Base-by-base conservation (phyloP, 37 sponge, comb jelly and placozoan species). In the Aphrocallistes beatrix region DNA sequence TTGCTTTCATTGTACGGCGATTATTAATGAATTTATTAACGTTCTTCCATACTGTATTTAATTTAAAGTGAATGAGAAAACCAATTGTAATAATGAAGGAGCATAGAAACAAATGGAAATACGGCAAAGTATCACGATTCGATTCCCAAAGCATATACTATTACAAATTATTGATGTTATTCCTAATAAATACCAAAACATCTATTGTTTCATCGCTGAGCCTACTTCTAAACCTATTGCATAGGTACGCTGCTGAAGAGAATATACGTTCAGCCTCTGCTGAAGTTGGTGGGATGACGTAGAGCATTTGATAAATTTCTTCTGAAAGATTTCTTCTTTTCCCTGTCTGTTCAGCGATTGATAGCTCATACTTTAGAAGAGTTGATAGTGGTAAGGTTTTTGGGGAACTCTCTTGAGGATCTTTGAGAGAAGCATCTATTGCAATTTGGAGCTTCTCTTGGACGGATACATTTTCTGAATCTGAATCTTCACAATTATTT, bases 191-290 rank as follows among this genome's bases (percentile, higher is more conserved):
- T 6, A 60, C 21, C 21, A 60, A 60, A 3, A n/a, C 21, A 13
- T 60, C 75, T 60, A 60, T 60, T 60, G 75, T 60, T 60, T 60
- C 75, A 60, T 60, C 75, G n/a, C n/a, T n/a, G 8, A 60, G 75
- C 21, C 75, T 60, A 13, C 75, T 19, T 60, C 75, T 3, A 60
- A 60, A 60, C 75, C 8, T 60, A 60, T 60, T 60, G n/a, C 75
- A 60, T 60, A 60, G 8, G 75, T 60, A 60, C 75, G 75, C 75
- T 60, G 75, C 75, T 60, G 75, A 60, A 60, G 75, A 60, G 75
- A 60, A 60, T 60, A 28, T 42, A 16, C 45, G 34, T 60, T 60
- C 34, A 60, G 75, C 75, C 75, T 60, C 45, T 42, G 13, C 13
- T 42, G 21, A 60, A 60, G 75, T 60, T 60, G 21, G 75, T 60